Conservation (phyloP, 2,797 vertebrate genomes). For the Rhinella marina region DNA sequence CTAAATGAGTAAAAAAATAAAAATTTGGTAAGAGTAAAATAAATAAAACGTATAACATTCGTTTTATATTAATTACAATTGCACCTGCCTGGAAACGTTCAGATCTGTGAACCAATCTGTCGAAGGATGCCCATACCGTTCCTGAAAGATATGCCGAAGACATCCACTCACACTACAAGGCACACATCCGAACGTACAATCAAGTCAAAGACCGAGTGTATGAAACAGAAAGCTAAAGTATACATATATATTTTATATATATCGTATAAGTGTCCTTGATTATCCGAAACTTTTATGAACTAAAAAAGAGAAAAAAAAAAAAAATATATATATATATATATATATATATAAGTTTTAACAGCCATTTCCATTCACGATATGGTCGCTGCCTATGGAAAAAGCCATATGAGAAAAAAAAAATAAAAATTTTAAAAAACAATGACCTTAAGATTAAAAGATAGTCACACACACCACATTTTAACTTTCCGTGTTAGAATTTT, state of each 20-base stretch:
- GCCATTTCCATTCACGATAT: constrained; percentile 18
- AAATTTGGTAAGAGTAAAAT: no score
- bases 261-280: constrained; percentile 47
- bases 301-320: background rate
- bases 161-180: background rate
- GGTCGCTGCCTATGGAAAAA: constrained; percentile 53
- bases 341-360: background rate
- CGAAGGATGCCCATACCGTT: no score
- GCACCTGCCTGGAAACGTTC: no score
- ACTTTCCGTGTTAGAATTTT: background rate
- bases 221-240: background rate
- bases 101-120: no score
- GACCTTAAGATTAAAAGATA: background rate
- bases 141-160: background rate
- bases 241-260: constrained; percentile 10
- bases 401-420: constrained; percentile 47
- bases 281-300: constrained; percentile 20
- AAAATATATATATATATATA: background rate
- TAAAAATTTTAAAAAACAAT: constrained; percentile 2
- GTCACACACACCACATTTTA: background rate
- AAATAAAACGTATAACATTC: no score
- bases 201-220: background rate
- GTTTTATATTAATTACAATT: no score
- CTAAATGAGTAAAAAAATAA: no score
- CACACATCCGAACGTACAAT: constrained; percentile 8